Evolutionary conservation across 2,113 vertebrate species (phyloP), one percentile per base, ranked within the genome.

Genomic region (Tragelaphus strepsiceros): DNA sequence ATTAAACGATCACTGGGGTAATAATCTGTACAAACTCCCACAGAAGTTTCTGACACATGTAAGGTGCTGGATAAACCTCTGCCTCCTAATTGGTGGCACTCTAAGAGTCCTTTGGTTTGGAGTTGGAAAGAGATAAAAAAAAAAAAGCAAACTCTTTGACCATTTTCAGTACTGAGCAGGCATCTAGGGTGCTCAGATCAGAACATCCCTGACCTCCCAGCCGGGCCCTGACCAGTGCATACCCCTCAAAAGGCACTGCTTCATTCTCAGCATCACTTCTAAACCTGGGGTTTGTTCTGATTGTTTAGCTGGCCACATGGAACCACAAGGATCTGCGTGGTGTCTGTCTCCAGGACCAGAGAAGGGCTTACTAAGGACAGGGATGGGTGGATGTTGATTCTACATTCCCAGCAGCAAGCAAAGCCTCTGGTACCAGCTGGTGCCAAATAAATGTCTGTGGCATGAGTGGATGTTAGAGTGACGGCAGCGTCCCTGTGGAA

Each of bases 171-270:
- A 71, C 21, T 61, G 28, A 51, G 39, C 30, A 83, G 26, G 19
- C 51, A 61, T 10, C 53, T 16, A 58, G 67, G 32, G 11, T 3
- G 9, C 58, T n/a, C 10, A 4, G 54, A 26, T 56, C 12, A 30
- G 35, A 96, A 39, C 1, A 43, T 0, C 13, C 7, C 49, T 61
- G 84, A 51, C 22, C 43, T 82, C 14, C 13, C 2, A 39, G 46
- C 12, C 2, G 11, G 16, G 15, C 28, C 30, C 17, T 3, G 24
- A 56, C 26, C n/a, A 0, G 10, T 13, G 51, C 10, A 2, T 4
- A 19, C 2, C 12, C n/a, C 39, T 26, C n/a, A 2, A 61, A 62
- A 53, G 28, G 12, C 14, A 8, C 0, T 8, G 30, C 49, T 51
- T 54, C 32, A 10, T 28, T 16, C 61, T 39, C 43, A 35, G n/a